phyloP scores from a whole-genome alignment of 2,888 invertebrate genomes.

The Cheilosia urbana region DNA sequence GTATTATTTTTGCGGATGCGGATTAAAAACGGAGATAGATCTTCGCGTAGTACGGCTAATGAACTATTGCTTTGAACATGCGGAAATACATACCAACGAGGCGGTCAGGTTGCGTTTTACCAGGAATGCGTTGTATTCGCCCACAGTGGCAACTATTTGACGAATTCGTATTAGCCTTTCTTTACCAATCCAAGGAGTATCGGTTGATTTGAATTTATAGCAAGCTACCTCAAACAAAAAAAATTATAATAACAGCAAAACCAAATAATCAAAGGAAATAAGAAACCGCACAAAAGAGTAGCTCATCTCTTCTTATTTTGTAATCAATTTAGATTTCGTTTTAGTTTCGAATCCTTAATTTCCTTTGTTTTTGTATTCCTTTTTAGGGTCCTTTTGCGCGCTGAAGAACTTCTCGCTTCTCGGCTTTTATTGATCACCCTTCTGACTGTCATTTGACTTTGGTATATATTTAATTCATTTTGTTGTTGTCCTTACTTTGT shows the following conservation, averaged over 20 bases:
- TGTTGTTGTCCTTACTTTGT: background rate
- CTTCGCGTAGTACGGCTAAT: no score
- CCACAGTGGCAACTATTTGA: no score
- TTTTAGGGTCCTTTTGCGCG: slow-evolving; percentile 21
- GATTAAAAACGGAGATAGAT: no score
- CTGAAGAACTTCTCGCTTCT: slow-evolving; percentile 10
- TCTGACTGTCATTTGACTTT: slow-evolving; percentile 24
- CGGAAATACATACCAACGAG: background rate
- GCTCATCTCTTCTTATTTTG: no score
- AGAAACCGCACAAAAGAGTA: background rate
- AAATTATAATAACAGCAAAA: background rate
- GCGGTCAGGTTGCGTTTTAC: no score
- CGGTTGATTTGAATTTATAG: no score
- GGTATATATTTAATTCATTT: background rate
- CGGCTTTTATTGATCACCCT: slow-evolving; percentile 36
- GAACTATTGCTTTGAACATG: background rate
- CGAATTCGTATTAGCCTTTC: no score
- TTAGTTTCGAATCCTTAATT: slow-evolving; percentile 3
- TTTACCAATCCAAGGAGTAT: no score
- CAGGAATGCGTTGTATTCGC: no score
- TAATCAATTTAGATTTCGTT: slow-evolving; percentile 25
- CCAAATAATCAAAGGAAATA: slow-evolving; percentile 10
- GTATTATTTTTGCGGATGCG: no score
- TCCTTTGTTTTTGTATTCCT: slow-evolving; percentile 9
- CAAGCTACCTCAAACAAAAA: no score